phyloP scores from a whole-genome alignment of 2,113 vertebrate genomes.

The Maccullochella peelii region DNA sequence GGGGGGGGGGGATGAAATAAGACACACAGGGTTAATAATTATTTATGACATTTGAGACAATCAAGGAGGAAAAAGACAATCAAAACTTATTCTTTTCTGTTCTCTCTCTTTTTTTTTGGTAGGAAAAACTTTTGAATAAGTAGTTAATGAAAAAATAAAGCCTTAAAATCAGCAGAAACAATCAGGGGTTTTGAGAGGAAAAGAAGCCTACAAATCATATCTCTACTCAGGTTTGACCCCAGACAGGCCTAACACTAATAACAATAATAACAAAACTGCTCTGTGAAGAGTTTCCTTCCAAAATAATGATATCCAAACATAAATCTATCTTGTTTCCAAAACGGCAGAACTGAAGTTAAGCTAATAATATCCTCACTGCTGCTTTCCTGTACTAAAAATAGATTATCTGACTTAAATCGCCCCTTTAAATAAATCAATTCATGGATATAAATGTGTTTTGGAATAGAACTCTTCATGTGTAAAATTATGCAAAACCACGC shows the following conservation, averaged over 20 bases:
- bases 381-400: background rate
- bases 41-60: slow-evolving; percentile 75
- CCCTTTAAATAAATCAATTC: background rate
- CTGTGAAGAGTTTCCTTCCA: slow-evolving; percentile 63
- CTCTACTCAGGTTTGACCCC: slow-evolving; percentile 77
- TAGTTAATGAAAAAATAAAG: slow-evolving; percentile 47
- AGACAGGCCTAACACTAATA: slow-evolving; percentile 23
- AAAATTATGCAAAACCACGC: slow-evolving; percentile 59
- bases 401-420: background rate
- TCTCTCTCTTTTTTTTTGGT: slow-evolving; percentile 21
- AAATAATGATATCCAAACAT: slow-evolving; percentile 19
- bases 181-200: slow-evolving; percentile 72
- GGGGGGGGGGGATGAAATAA: background rate
- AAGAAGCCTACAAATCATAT: slow-evolving; percentile 72
- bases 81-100: slow-evolving; percentile 37
- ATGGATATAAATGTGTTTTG: slow-evolving; percentile 31
- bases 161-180: slow-evolving; percentile 76
- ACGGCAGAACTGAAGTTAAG: too few relatives aligned
- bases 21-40: slow-evolving; percentile 63
- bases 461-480: slow-evolving; percentile 53
- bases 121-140: slow-evolving; percentile 26
- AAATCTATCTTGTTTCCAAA: background rate
- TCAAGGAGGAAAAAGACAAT: slow-evolving; percentile 62
- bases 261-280: background rate
- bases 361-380: background rate